A percentile compares a stretch with the other conserved stretches of the same genome.
Evolutionary conservation across 2,888 invertebrate species (phyloP).

Genomic region (Lycophotia porphyrea): DNA sequence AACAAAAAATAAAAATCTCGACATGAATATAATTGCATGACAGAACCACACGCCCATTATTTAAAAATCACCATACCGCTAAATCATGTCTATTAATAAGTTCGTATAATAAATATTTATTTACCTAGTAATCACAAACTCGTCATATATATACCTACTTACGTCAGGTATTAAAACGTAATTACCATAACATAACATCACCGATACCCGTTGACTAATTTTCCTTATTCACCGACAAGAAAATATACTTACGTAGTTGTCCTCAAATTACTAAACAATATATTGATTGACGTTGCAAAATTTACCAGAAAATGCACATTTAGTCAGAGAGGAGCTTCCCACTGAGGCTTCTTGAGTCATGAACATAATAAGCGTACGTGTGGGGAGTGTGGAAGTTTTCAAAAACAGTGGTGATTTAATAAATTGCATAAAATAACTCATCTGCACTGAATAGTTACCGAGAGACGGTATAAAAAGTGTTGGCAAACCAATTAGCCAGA

Average conservation of each 20-base stretch:
- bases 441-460: no score
- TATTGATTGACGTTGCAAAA: conserved; percentile 19
- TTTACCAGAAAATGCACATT: conserved; percentile 23
- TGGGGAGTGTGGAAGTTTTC: background rate
- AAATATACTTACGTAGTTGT: conserved; percentile 28
- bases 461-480: no score
- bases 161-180: conserved; percentile 34
- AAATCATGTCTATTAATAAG: no score
- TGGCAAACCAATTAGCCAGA: no score
- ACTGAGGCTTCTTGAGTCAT: background rate
- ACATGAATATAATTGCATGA: background rate
- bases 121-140: background rate
- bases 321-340: conserved; percentile 4
- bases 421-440: background rate
- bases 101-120: conserved; percentile 23
- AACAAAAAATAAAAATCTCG: no score
- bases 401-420: no score
- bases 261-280: conserved; percentile 8
- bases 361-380: background rate
- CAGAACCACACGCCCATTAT: background rate
- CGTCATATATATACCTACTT: conserved; percentile 3
- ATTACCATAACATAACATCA: conserved; percentile 4
- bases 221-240: conserved; percentile 25
- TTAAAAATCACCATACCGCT: background rate
- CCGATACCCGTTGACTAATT: conserved; percentile 8